A percentile compares a stretch with the other conserved stretches of the same genome.
Conservation (phyloP, 2,888 invertebrate species). For the Drosophila kambysellisi region DNA sequence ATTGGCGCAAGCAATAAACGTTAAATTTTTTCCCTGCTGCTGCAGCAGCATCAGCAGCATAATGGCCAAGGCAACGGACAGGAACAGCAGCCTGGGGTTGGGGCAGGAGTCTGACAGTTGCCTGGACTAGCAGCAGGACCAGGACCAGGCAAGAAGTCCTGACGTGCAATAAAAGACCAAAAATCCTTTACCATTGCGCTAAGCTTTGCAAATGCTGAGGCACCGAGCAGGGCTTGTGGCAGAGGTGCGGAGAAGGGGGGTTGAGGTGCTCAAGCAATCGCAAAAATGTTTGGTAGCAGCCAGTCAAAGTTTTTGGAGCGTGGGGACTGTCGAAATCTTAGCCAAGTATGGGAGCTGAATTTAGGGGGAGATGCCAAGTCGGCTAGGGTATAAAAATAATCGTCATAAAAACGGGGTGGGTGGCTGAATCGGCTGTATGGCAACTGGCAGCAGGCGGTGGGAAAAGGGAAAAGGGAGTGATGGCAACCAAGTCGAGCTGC, state of each 20-base stretch:
- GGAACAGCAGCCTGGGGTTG: conserved; percentile 34
- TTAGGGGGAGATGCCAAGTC: neutral
- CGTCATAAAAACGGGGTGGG: conserved; percentile 68
- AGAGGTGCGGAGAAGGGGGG: neutral
- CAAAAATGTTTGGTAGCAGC: conserved; percentile 68
- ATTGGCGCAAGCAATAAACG: conserved; percentile 82
- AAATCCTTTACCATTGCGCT: conserved; percentile 81
- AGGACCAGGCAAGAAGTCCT: conserved; percentile 46
- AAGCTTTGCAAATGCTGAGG: conserved; percentile 68
- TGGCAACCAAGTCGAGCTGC: conserved; percentile 1
- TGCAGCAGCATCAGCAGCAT: conserved; percentile 58
- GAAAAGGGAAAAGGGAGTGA: neutral
- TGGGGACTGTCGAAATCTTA: conserved; percentile 20
- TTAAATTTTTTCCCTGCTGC: conserved; percentile 78
- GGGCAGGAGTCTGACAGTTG: conserved; percentile 2
- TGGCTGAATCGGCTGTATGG: conserved; percentile 25
- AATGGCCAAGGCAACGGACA: conserved; percentile 66
- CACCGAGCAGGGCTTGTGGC: conserved; percentile 5
- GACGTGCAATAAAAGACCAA: conserved; percentile 81
- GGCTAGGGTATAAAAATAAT: conserved; percentile 69
- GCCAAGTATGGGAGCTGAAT: conserved; percentile 15
- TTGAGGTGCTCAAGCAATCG: conserved; percentile 50
- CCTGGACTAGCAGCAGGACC: conserved; percentile 21
- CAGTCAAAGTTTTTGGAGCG: conserved; percentile 54
- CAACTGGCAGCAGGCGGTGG: conserved; percentile 7